phyloP scores from a whole-genome alignment of 1,140 invertebrate genomes.

The Platorchestia sp. region DNA sequence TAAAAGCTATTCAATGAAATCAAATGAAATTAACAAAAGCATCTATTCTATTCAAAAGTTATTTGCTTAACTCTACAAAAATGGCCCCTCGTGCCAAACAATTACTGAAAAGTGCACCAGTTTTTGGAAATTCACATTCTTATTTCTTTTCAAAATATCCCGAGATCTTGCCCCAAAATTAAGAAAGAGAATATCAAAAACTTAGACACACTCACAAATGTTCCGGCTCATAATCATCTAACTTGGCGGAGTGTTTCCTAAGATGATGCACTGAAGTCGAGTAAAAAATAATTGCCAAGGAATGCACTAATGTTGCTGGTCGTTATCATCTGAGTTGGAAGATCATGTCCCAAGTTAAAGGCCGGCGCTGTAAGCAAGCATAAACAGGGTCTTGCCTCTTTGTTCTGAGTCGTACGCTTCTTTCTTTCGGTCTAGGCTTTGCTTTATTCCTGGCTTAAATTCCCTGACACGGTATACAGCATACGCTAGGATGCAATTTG shows the following conservation, averaged over 20 bases:
- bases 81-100: background rate
- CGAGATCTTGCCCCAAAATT: background rate
- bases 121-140: background rate
- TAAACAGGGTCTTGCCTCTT: background rate
- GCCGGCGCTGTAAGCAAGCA: background rate
- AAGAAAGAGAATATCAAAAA: background rate
- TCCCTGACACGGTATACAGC: background rate
- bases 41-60: background rate
- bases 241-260: background rate
- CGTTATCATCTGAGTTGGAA: background rate
- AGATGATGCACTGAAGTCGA: background rate
- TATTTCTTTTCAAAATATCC: background rate
- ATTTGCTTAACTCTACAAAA: background rate
- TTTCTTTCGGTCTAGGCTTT: background rate
- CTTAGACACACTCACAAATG: background rate
- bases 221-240: background rate
- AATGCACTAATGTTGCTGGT: background rate
- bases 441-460: background rate
- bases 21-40: too few species aligned
- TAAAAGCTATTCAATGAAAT: too few species aligned
- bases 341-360: background rate
- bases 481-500: too few species aligned
- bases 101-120: background rate
- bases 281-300: background rate
- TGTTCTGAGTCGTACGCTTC: background rate